phyloP scores from a whole-genome alignment of 2,888 invertebrate species.

The Pharmacophagus antenor region DNA sequence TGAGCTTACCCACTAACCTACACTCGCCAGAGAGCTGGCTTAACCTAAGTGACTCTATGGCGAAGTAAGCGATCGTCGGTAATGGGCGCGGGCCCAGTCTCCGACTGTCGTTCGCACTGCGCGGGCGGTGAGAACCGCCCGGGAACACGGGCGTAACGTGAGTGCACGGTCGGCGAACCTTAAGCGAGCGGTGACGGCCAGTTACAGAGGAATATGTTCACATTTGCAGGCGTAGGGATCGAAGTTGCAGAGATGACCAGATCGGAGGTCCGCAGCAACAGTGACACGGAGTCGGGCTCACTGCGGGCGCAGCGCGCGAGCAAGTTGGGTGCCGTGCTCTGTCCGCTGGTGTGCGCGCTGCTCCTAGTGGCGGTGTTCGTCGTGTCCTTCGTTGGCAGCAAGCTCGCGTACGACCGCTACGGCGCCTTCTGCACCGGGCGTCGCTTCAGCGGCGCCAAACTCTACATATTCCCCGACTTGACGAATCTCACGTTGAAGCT shows the following conservation, averaged over 20 bases:
- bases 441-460: slow-evolving; percentile 52
- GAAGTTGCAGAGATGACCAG: slow-evolving; percentile 58
- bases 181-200: too few species aligned
- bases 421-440: slow-evolving; percentile 50
- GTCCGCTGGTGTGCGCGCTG: slow-evolving; percentile 62
- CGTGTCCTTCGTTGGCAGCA: slow-evolving; percentile 54
- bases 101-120: too few species aligned
- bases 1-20: too few species aligned
- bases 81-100: too few species aligned
- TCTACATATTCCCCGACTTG: slow-evolving; percentile 53
- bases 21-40: too few species aligned
- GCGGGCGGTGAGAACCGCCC: too few species aligned
- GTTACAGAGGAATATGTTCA: not conserved
- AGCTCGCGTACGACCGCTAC: slow-evolving; percentile 62
- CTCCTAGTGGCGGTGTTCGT: slow-evolving; percentile 56
- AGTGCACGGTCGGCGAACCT: too few species aligned
- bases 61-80: too few species aligned
- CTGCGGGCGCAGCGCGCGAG: slow-evolving; percentile 42
- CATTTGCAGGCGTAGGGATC: not conserved
- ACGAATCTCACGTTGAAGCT: slow-evolving; percentile 38
- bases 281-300: slow-evolving; percentile 60
- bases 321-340: slow-evolving; percentile 60
- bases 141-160: too few species aligned
- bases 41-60: too few species aligned
- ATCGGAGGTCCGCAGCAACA: slow-evolving; percentile 45